These are phyloP conservation scores for Setophaga petechia DNA, from an alignment of 2,113 vertebrate genomes.

Conservation along the genomic window DNA sequence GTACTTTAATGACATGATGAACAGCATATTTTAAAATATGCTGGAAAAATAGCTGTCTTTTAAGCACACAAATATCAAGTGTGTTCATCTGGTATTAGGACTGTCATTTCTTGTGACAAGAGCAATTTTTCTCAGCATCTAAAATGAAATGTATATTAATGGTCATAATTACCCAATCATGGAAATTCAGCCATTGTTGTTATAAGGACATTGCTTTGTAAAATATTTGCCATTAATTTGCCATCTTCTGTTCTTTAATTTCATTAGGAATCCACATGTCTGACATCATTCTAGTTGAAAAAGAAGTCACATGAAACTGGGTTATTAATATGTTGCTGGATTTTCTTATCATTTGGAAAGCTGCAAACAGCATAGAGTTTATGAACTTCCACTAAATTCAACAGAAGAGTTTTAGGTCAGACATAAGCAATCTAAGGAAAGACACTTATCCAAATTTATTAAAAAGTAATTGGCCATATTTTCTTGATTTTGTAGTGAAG, in stretches of 20 bases:
- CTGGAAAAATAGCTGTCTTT: background rate
- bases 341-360: background rate
- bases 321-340: background rate
- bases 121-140: background rate
- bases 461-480: background rate
- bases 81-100: background rate
- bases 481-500: background rate
- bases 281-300: background rate
- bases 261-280: background rate
- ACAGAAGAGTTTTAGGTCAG: background rate
- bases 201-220: background rate
- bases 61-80: background rate
- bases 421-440: background rate
- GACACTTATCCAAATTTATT: background rate
- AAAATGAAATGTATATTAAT: background rate
- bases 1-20: background rate
- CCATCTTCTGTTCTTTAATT: background rate
- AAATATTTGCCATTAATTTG: background rate
- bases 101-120: background rate
- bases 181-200: background rate
- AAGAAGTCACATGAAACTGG: background rate
- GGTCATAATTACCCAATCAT: background rate
- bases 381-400: background rate
- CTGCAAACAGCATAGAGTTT: background rate
- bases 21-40: background rate